A percentile compares a stretch with the other conserved stretches of the same genome.
phyloP scores from a whole-genome alignment of 1,140 invertebrate species.

The Drosophila pseudoobscura region DNA sequence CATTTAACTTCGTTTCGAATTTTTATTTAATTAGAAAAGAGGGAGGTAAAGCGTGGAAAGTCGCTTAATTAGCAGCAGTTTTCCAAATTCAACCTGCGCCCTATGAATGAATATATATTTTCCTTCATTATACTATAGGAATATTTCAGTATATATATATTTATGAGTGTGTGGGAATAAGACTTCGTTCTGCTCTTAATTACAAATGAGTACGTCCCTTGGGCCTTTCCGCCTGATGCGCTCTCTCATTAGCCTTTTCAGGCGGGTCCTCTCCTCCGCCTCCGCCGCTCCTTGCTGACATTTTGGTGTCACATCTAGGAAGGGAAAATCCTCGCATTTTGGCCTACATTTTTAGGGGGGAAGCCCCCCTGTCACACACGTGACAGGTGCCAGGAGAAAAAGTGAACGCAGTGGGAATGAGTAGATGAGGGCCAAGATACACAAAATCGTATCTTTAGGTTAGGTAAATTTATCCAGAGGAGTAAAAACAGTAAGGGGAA shows the following conservation, averaged over 20 bases:
- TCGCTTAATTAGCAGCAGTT: slow-evolving; percentile 36
- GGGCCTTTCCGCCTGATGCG: slow-evolving; percentile 70
- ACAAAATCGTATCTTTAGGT: no score
- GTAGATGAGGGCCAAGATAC: no score
- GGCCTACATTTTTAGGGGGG: slow-evolving; percentile 27
- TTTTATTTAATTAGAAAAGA: slow-evolving; percentile 39
- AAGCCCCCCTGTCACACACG: neutral
- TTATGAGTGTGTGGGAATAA: slow-evolving; percentile 22
- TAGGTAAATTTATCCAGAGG: no score
- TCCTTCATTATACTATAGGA: neutral
- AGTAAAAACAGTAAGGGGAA: no score
- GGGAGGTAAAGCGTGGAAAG: slow-evolving; percentile 1
- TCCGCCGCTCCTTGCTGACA: slow-evolving; percentile 57
- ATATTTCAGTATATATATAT: neutral
- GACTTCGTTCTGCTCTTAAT: slow-evolving; percentile 60
- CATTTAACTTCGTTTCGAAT: slow-evolving; percentile 30
- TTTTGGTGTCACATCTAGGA: slow-evolving; percentile 66
- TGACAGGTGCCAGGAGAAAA: neutral
- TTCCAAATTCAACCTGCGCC: slow-evolving; percentile 21
- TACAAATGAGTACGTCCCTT: slow-evolving; percentile 59
- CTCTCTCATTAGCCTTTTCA: slow-evolving; percentile 75
- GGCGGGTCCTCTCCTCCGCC: slow-evolving; percentile 34
- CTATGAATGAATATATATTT: slow-evolving; percentile 20
- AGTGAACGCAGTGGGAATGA: no score
- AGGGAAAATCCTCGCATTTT: slow-evolving; percentile 36